Evolutionary conservation across 1,140 invertebrate species (phyloP), one percentile per base, ranked within the genome.

Genomic region (Heterodera carotae): DNA sequence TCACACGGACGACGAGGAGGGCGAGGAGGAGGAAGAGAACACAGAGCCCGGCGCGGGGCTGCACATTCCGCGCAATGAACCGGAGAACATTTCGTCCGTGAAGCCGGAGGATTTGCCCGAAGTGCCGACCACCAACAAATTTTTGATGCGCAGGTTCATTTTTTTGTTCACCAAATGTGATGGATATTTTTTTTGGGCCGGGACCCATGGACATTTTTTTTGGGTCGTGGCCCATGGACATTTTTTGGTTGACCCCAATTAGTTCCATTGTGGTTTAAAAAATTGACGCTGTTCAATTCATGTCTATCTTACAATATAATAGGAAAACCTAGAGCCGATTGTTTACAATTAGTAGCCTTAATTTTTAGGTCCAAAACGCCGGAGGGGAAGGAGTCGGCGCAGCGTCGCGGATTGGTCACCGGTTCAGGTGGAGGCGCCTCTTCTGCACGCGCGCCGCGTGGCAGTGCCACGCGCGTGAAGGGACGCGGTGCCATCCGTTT

Each of bases 31-130:
- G n/a, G 75, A 59, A 36, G 31, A 43, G 33, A 43, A 78, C 25
- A 29, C 53, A 5, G 43, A 39, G n/a, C 29, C 70, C 2, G 15
- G 7, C 22, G n/a, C 29, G 7, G 69, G n/a, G n/a, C n/a, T 33
- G 33, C 53, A 6, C 43, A 48, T 34, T 33, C 29, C 29, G 43
- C 12, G n/a, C 10, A 56, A 78, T 43, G 60, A 60, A 18, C 77
- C 77, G 31, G 77, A 78, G 33, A 76, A 68, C 60, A 67, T 79
- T 73, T 79, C 78, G n/a, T 80, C 78, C 2, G 78, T 79, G 8
- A 79, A 80, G n/a, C 31, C 48, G 12, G 78, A 79, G 10, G 78
- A 79, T 56, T 39, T 79, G 48, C 78, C 78, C 27, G 68, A 79
- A 59, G 78, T 69, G 34, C 78, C 78, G 0, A 59, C 29, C 18